These are phyloP conservation scores for Anolis apletophallus DNA, from an alignment of 2,797 vertebrate genomes.

Conservation along the genomic window DNA sequence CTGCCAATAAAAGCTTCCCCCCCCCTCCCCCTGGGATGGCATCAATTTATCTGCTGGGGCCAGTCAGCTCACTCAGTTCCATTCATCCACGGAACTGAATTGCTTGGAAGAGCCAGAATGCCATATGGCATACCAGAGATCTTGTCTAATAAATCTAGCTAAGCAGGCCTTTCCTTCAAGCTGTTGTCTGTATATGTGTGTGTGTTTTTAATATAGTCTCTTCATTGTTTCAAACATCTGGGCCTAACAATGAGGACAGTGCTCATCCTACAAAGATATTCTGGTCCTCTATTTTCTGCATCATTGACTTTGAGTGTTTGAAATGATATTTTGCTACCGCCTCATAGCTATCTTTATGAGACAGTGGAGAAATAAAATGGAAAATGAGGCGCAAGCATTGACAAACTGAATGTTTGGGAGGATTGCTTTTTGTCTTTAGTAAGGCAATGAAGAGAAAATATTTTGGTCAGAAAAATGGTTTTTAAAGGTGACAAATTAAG, in stretches of 20 bases:
- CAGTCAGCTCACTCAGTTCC: constrained; percentile 32
- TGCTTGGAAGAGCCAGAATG: constrained; percentile 35
- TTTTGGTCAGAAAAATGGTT: constrained; percentile 47
- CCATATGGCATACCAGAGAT: constrained; percentile 63
- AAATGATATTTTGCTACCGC: constrained; percentile 65
- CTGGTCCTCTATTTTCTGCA: constrained; percentile 62
- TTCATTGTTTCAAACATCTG: constrained; percentile 66
- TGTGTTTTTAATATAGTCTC: constrained; percentile 54
- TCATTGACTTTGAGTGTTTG: constrained; percentile 68
- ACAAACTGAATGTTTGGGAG: not conserved
- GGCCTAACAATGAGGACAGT: constrained; percentile 45
- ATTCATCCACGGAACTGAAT: constrained; percentile 24
- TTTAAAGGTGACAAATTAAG: constrained; percentile 35
- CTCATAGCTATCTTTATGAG: constrained; percentile 57
- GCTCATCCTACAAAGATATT: constrained; percentile 57
- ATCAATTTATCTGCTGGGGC: constrained; percentile 31
- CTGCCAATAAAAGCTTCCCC: constrained; percentile 42
- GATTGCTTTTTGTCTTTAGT: constrained; percentile 43
- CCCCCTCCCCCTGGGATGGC: constrained; percentile 33
- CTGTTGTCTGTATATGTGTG: constrained; percentile 17
- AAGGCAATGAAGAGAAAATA: constrained; percentile 14
- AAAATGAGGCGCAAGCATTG: constrained; percentile 38
- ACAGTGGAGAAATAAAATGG: constrained; percentile 60
- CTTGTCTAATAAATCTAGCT: constrained; percentile 70
- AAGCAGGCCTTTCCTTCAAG: constrained; percentile 66